These are phyloP conservation scores for Callithrix jacchus DNA, from an alignment of 2,113 vertebrate genomes.

Conservation along the genomic window DNA sequence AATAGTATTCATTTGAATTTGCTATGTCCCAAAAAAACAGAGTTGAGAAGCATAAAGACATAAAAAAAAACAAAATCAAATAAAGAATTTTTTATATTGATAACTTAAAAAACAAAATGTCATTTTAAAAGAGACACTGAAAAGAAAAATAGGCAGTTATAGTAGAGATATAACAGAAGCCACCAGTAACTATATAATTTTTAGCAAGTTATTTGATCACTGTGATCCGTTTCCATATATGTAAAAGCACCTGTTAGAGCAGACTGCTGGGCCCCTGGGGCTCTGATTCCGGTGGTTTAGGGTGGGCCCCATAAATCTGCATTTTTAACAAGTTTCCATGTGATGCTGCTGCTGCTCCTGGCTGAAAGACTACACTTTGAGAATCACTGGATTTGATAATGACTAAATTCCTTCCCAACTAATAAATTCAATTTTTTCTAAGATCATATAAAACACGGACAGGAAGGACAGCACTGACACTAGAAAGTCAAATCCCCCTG, in stretches of 20 bases:
- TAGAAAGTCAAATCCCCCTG: not conserved
- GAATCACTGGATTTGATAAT: not conserved
- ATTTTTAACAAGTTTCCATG: not conserved
- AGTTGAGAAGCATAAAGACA: not conserved
- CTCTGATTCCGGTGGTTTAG: not conserved
- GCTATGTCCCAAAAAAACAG: not conserved
- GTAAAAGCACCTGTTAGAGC: not conserved
- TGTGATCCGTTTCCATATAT: not conserved
- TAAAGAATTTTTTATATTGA: not conserved
- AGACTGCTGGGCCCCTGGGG: not conserved
- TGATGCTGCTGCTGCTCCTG: not conserved
- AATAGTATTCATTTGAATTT: not conserved
- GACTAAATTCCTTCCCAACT: not conserved
- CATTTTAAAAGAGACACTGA: not conserved
- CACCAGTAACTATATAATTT: not conserved
- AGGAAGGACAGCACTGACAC: not conserved
- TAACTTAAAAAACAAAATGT: constrained; percentile 9
- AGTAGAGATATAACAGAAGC: not conserved
- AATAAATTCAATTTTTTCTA: not conserved
- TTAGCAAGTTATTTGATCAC: not conserved
- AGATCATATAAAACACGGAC: not conserved
- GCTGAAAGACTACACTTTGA: not conserved
- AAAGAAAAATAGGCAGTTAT: not conserved
- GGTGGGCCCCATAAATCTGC: not conserved
- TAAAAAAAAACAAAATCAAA: not conserved